Base-by-base conservation (phyloP, 2,797 vertebrate species). In the Echeneis naucrates region DNA sequence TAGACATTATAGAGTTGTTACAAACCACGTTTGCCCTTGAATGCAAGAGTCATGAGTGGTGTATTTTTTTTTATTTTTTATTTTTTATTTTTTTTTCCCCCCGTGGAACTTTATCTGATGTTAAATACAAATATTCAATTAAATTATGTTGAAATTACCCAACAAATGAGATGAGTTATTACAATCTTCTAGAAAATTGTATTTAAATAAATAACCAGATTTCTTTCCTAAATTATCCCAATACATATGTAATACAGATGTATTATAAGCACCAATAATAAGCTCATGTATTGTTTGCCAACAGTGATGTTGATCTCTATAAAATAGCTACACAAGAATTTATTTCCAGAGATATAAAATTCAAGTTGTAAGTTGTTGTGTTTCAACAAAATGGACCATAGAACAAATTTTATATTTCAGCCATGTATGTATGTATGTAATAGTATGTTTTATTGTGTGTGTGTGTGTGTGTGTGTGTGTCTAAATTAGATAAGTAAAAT, bases 131-230 rank as follows among this genome's bases (percentile, higher is more conserved):
- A 42, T 35, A 35, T 44, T 5, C 27, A 2, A 30, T 14, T 30
- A 50, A 42, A 42, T 42, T 8, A 42, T 13, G 12, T 23, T 11
- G 13, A 38, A 61, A n/a, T 67, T 1, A 30, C 14, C 12, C 3
- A 6, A 4, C 4, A 12, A 66, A 37, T 32, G 23, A n/a, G 30
- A 40, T n/a, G 19, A 53, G 42, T 50, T 57, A 24, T 26, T 38
- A 55, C 32, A 42, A 54, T 59, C 9, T 3, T 58, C 14, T 21
- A 21, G 38, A 52, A 79, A 13, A 52, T 2, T 50, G 17, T 38
- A 66, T 61, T 12, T 54, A 40, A 81, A 77, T 69, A 65, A 69
- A 73, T 56, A 66, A 66, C 51, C 56, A 56, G 42, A 55, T 55
- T 37, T 79, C 13, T 58, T 5, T 57, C 35, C 51, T 47, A 19